Evolutionary conservation across 2,113 vertebrate species (phyloP).

Genomic region (Chionis minor): DNA sequence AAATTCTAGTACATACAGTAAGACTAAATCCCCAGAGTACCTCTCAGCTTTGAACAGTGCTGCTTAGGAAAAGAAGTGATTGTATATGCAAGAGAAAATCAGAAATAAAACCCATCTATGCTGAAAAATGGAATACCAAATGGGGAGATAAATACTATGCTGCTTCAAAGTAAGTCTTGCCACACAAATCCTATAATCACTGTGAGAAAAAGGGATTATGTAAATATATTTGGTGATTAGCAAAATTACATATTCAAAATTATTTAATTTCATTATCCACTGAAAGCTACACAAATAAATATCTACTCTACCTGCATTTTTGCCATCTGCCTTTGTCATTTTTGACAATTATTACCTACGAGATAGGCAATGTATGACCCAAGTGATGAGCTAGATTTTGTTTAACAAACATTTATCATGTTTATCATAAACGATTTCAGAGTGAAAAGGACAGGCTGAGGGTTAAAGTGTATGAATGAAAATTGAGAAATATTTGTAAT

Average conservation of each 20-base stretch:
- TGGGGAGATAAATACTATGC: slow-evolving; percentile 50
- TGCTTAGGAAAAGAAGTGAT: slow-evolving; percentile 43
- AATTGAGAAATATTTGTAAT: neutral
- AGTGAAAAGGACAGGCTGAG: neutral
- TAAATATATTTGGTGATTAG: slow-evolving; percentile 53
- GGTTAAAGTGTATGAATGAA: neutral
- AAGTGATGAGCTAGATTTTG: neutral
- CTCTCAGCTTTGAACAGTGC: slow-evolving; percentile 26
- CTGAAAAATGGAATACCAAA: slow-evolving; percentile 46
- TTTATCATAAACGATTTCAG: neutral
- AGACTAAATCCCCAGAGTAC: slow-evolving; percentile 45
- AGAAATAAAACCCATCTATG: slow-evolving; percentile 14
- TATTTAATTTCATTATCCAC: slow-evolving; percentile 40
- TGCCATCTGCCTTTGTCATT: neutral
- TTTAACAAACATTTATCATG: neutral
- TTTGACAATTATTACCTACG: neutral
- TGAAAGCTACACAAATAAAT: slow-evolving; percentile 46
- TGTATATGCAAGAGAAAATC: slow-evolving; percentile 49
- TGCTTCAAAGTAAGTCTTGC: slow-evolving; percentile 50
- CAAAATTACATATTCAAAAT: slow-evolving; percentile 56
- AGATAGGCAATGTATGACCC: neutral
- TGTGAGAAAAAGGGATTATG: slow-evolving; percentile 54
- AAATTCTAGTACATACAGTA: slow-evolving; percentile 15
- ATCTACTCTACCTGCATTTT: neutral
- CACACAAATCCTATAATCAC: slow-evolving; percentile 54